Conservation (phyloP, 2,797 vertebrate species). For the Botia almorhae region DNA sequence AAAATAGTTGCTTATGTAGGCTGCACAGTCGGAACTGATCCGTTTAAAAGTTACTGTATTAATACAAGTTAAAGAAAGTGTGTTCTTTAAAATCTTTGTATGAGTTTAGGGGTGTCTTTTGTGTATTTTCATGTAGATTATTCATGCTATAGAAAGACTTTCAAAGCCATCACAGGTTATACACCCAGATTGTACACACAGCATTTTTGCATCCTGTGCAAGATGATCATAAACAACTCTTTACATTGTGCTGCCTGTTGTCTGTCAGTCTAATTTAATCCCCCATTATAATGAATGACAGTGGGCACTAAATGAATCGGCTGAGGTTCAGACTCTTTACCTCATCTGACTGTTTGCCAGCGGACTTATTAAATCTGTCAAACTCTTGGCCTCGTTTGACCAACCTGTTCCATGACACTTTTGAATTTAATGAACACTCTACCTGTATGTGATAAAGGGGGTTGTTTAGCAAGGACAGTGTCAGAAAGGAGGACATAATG, state of each 20-base stretch:
- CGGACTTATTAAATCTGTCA: constrained; percentile 76
- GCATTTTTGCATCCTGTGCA: background rate
- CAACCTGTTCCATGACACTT: constrained; percentile 63
- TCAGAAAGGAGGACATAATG: constrained; percentile 42
- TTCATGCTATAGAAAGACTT: background rate
- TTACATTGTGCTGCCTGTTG: constrained; percentile 50
- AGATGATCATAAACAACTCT: constrained; percentile 31
- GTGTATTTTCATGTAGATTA: background rate
- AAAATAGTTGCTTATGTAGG: background rate
- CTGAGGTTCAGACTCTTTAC: constrained; percentile 58
- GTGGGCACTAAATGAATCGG: constrained; percentile 57
- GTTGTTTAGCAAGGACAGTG: constrained; percentile 44
- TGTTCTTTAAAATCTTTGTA: background rate
- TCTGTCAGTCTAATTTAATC: constrained; percentile 74
- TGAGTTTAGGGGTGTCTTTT: background rate
- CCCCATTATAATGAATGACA: constrained; percentile 73
- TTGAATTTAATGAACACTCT: constrained; percentile 2
- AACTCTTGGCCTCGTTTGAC: constrained; percentile 65
- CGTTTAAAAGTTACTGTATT: background rate
- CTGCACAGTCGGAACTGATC: too few relatives aligned
- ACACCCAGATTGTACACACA: background rate
- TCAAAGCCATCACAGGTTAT: background rate
- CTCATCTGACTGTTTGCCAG: constrained; percentile 70
- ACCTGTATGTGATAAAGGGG: constrained; percentile 28
- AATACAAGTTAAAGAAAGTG: background rate